These are phyloP conservation scores for Luperina testacea DNA, from an alignment of 2,888 invertebrate genomes.

Conservation along the genomic window DNA sequence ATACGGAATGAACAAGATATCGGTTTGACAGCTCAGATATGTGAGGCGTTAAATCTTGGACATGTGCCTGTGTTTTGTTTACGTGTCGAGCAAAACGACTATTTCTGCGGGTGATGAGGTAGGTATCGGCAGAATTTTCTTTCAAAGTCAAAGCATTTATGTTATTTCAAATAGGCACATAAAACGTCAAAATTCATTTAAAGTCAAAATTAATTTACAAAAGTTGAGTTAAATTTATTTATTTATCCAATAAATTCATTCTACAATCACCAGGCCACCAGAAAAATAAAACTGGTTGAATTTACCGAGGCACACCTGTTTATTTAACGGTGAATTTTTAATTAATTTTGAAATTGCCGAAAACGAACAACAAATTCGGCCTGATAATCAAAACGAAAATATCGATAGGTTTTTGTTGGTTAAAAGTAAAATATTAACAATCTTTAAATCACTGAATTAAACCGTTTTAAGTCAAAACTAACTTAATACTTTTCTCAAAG, in stretches of 20 bases:
- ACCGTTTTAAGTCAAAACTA: background rate
- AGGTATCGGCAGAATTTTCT: background rate
- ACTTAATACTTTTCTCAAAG: background rate
- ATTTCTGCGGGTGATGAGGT: slow-evolving; percentile 26
- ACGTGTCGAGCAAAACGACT: slow-evolving; percentile 21
- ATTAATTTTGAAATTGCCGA: background rate
- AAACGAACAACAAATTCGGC: background rate
- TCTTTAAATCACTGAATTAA: background rate
- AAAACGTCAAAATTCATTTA: background rate
- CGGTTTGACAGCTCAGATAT: slow-evolving; percentile 33
- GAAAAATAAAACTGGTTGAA: background rate
- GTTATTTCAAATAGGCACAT: background rate
- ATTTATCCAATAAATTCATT: background rate
- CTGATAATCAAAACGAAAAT: background rate
- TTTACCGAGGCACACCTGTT: background rate
- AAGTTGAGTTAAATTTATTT: too few species aligned
- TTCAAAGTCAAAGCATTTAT: background rate
- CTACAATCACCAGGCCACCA: background rate
- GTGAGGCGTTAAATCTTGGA: slow-evolving; percentile 43
- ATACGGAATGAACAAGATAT: slow-evolving; percentile 29
- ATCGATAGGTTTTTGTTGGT: background rate
- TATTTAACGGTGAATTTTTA: background rate
- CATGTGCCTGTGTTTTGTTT: slow-evolving; percentile 53
- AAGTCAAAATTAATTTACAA: background rate
- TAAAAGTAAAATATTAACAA: background rate